Base-by-base conservation (phyloP, 2,888 invertebrate genomes). In the Fissipunctia ypsillon region DNA sequence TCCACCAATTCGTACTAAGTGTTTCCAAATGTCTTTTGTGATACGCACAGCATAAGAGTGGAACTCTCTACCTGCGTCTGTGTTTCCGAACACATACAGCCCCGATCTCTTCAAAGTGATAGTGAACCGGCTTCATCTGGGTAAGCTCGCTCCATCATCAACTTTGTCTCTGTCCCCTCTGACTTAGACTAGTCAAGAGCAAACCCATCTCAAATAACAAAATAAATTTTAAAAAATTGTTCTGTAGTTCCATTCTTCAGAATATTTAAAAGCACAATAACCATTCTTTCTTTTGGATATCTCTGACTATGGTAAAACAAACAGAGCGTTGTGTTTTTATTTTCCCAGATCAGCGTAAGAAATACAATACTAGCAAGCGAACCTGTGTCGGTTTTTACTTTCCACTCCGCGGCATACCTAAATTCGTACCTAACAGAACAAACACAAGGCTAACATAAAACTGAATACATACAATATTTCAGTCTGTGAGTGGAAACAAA, bases 401-500 rank as follows among this genome's bases (percentile, higher is more conserved):
- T 82, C 68, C 57, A 70, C 54, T 61, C 28, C 38, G 22, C 43
- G 25, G 73, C 76, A 69, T 74, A 70, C 54, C 38, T 48, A 74
- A 64, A 82, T 50, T 25, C 22, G n/a, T 43, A 69, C 54, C 56
- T 50, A 69, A 66, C 56, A 59, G 65, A 63, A 60, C 69, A 72
- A 81, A 83, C 73, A 76, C 19, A 54, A 52, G 52, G 60, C 71
- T 73, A 73, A 74, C 73, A 63, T 79, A 81, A 72, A 81, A 71
- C 73, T 48, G 67, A 64, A 70, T 71, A 82, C 81, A 81, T 70
- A 81, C 74, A 76, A 81, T 84, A 83, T 83, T 84, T 83, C 78
- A 77, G 75, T 73, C 72, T 28, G 57, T 73, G 67, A 41, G 64
- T 68, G n/a, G 65, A 79, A 78, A 84, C 79, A 84, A 84, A 84